Percentiles rank a stretch among this genome's conserved stretches.
These are phyloP conservation scores for Papilio demoleus DNA, from an alignment of 2,888 invertebrate genomes.

Conservation along the genomic window DNA sequence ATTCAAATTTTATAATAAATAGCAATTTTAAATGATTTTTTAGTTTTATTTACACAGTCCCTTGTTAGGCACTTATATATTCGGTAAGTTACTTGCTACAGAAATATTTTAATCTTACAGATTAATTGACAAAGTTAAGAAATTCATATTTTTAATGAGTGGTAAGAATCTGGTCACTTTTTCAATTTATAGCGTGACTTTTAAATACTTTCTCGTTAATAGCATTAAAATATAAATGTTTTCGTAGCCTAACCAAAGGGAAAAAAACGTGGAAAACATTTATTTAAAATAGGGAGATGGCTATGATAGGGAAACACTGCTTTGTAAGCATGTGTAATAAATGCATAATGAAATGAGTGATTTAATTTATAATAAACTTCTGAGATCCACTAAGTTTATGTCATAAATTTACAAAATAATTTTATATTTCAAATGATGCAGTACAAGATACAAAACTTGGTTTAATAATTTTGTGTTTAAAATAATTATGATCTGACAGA, in stretches of 20 bases:
- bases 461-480: not conserved
- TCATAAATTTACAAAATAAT: slow-evolving; percentile 31
- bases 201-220: not conserved
- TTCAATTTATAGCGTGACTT: too few species aligned
- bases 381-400: not conserved
- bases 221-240: not conserved
- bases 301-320: slow-evolving; percentile 37
- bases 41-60: too few species aligned
- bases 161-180: too few species aligned
- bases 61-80: too few species aligned
- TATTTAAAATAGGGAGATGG: slow-evolving; percentile 13
- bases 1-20: not conserved
- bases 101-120: too few species aligned
- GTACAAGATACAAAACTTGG: not conserved
- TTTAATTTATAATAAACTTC: slow-evolving; percentile 38
- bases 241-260: not conserved
- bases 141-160: too few species aligned
- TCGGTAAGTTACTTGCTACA: too few species aligned
- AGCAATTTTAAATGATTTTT: not conserved
- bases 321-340: slow-evolving; percentile 43
- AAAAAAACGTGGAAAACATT: not conserved
- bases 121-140: too few species aligned
- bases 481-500: slow-evolving; percentile 22
- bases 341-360: slow-evolving; percentile 43
- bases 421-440: not conserved